Base-by-base conservation (phyloP, 2,888 invertebrate species). In the Sthenelais limicola region DNA sequence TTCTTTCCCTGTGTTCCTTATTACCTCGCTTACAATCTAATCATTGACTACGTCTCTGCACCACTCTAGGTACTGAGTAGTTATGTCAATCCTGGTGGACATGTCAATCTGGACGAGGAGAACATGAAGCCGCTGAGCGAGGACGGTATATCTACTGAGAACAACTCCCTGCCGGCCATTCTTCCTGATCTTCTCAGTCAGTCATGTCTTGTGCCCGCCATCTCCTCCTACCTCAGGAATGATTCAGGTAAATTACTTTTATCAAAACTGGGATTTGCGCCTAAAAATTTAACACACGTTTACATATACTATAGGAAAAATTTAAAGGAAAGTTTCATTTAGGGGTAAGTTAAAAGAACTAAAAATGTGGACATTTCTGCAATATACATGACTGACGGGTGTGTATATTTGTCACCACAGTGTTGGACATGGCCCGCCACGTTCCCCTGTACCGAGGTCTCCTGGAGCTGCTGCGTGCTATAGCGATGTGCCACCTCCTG, bases 381-480 rank as follows among this genome's bases (percentile, higher is more conserved):
- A 24, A 48, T 48, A 43, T 12, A 15, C 9, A 15, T 43, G 43
- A 43, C 43, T 43, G 43, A 43, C 9, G 15, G 43, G 43, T 52
- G 24, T 24, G 62, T 33, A 7, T 62, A n/a, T 28, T 21, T 28
- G 15, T 24, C 26, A 30, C 78, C 80, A 28, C 86, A 90, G 97
- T 97, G 80, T 89, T 97, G 87, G 97, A 97, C 89, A 96, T 97
- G 93, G 95, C 97, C n/a, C 92, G 96, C 24, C 97, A 97, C 90
- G 95, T 97, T 88, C 96, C 96, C 32, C 90, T 97, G 81, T 97
- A 97, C 89, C 92, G 94, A 80, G 93, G 94, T 3, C 80, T 96
- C 83, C 89, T 97, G 80, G 92, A 93, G 80, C 89, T 95, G 77
- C 90, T 96, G 76, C 91, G 96, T 78, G 94, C 94, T 0, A 89